Evolutionary conservation across 35 echinoderm and acorn worm genomes (phyloP).

Genomic region (Chiridota heheva): DNA sequence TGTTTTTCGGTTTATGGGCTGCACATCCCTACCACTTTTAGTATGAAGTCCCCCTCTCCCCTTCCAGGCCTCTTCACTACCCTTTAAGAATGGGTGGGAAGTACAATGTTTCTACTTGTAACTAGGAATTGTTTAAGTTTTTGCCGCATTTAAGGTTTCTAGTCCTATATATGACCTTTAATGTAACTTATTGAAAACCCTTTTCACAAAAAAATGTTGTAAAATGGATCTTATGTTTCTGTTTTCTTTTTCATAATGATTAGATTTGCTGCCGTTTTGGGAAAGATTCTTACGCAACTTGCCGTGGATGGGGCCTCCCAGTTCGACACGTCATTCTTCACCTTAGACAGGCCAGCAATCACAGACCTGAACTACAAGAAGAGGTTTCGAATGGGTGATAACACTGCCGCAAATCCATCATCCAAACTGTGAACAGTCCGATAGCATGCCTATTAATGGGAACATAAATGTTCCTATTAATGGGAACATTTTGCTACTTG

Average conservation of each 20-base stretch:
- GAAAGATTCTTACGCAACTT: constrained; percentile 67
- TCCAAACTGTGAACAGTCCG: not conserved
- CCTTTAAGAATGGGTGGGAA: too few relatives aligned
- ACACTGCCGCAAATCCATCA: not conserved
- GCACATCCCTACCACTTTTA: too few relatives aligned
- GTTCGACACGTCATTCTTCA: constrained; percentile 55
- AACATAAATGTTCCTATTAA: too few relatives aligned
- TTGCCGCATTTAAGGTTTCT: not conserved
- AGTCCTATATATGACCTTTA: not conserved
- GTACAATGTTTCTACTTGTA: too few relatives aligned
- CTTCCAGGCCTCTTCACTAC: too few relatives aligned
- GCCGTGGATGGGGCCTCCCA: constrained; percentile 54
- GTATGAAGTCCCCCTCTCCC: too few relatives aligned
- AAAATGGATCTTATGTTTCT: not conserved
- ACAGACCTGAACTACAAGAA: constrained; percentile 70
- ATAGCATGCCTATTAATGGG: too few relatives aligned
- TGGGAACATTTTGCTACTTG: too few relatives aligned
- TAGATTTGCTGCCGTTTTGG: constrained; percentile 84
- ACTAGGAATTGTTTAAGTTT: too few relatives aligned
- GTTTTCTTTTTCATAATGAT: not conserved
- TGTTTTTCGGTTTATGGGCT: too few relatives aligned
- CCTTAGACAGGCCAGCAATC: constrained; percentile 65
- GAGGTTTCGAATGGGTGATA: constrained; percentile 44
- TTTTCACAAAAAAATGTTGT: not conserved
- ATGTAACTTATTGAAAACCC: not conserved